These are phyloP conservation scores for Sinohyriopsis cumingii DNA, from an alignment of 2,888 invertebrate genomes.

Conservation along the genomic window DNA sequence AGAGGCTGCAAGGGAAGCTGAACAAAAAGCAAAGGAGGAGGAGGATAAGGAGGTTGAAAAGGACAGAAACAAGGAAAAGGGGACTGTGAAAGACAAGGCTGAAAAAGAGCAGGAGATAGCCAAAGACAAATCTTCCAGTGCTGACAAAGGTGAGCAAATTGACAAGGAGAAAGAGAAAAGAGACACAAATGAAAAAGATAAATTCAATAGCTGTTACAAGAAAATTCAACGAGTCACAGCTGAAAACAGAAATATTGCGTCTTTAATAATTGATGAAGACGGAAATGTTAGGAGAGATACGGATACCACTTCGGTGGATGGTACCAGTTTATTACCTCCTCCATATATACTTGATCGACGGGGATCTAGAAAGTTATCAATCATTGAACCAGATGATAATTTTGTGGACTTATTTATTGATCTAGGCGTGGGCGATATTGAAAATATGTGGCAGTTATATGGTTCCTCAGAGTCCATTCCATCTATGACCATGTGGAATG, in stretches of 20 bases:
- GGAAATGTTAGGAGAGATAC: too few relatives aligned
- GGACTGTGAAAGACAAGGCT: slow-evolving; percentile 9
- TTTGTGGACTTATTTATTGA: slow-evolving; percentile 60
- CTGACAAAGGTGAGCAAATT: slow-evolving; percentile 30
- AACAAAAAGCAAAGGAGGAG: slow-evolving; percentile 20
- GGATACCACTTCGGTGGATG: too few relatives aligned
- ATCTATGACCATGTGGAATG: slow-evolving; percentile 33
- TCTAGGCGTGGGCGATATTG: slow-evolving; percentile 43
- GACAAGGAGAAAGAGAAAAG: slow-evolving; percentile 30
- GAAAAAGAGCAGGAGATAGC: slow-evolving; percentile 20
- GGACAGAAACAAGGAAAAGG: slow-evolving; percentile 24
- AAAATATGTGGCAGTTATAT: slow-evolving; percentile 43
- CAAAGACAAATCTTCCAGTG: slow-evolving; percentile 18
- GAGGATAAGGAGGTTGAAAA: slow-evolving; percentile 10
- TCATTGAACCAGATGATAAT: slow-evolving; percentile 43
- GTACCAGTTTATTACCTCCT: too few relatives aligned
- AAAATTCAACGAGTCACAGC: too few relatives aligned
- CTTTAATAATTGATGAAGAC: too few relatives aligned
- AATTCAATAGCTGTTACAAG: too few relatives aligned
- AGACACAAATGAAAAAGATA: slow-evolving; percentile 1
- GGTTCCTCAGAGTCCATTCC: slow-evolving; percentile 49
- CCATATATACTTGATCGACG: too few relatives aligned
- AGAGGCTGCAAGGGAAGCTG: slow-evolving; percentile 38
- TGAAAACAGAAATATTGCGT: too few relatives aligned
- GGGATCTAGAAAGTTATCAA: slow-evolving; percentile 12